Evolutionary conservation across 2,113 vertebrate species (phyloP), one percentile per base, ranked within the genome.

Genomic region (Gulo gulo): DNA sequence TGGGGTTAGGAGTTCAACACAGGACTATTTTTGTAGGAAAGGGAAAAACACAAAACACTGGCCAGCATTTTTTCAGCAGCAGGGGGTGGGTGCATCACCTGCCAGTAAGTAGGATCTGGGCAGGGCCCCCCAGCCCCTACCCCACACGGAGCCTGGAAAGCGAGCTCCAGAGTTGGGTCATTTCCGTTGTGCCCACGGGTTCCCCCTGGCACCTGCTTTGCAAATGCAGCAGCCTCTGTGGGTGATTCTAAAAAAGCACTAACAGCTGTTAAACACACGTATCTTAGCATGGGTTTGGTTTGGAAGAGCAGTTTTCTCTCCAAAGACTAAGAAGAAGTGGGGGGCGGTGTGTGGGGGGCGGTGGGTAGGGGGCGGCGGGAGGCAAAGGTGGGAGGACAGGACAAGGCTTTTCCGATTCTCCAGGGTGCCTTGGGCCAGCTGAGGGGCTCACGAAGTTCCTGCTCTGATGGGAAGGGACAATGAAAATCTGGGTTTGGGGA

Each of bases 101-200:
- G 20, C 18, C 39, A 42, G 47, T 0, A 15, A 20, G 45, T 45
- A 52, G 31, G 16, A 3, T 20, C 15, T 4, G 7, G 34, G 11
- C 4, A 3, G 39, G 42, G 73, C 9, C 3, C 2, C 1, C 47
- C 63, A 0, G 11, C 11, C 7, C 36, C 50, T 34, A 14, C 9
- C 6, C 31, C 3, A 4, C 2, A 0, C 0, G 4, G 71, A 36
- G 6, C 55, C 63, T 0, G 24, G 29, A 26, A 23, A 39, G 7
- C 45, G 20, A 45, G 36, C 21, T 1, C 15, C 16, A 0, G 6
- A 39, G 23, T 7, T 31, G 47, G 39, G 24, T 7, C 6, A 10
- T 21, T 26, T 23, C 24, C 21, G 8, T 0, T 10, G 1, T 1
- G 29, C 14, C 7, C 39, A 4, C 11, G 9, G 20, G 11, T 50